Evolutionary conservation across 2,113 vertebrate genomes (phyloP), one percentile per base, ranked within the genome.

Genomic region (Maccullochella peelii): DNA sequence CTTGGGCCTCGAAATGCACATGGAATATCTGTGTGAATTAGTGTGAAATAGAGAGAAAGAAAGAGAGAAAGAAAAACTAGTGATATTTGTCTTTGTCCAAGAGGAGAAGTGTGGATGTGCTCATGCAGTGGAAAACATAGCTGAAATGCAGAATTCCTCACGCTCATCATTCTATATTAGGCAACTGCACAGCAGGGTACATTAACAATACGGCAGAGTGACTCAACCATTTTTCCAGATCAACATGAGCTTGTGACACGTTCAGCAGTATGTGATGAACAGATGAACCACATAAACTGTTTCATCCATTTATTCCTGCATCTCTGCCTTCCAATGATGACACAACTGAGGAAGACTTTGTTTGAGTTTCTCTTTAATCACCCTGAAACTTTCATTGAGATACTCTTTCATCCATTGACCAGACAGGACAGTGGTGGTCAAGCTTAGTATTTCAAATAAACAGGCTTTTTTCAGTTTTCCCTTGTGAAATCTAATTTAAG

Each of bases 141-240:
- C 87, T 82, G 88, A 88, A 85, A 92, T 58, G 81, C 83, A 73
- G 58, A 80, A 93, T 93, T 89, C 92, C 86, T 90, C 79, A 77
- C 3, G 71, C 78, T 89, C 88, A 73, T 90, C 88, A 61, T 90
- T 89, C 82, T 91, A 88, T 89, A 87, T 89, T 83, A 81, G 73
- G 77, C 84, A 86, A 83, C 81, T 61, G 67, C 80, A 84, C 67
- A 62, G 79, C 74, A 89, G 84, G 91, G 85, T 86, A 89, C 87
- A 90, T 90, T 88, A 92, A 89, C 86, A 83, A 68, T 54, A 83
- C 65, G 61, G 83, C 50, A 65, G 77, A 78, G 72, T 74, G 87
- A 91, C 72, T 87, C 86, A 90, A 78, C 79, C 72, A 8, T 82
- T 89, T 92, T 94, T 91, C 90, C 89, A 91, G 84, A 83, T 88